A percentile compares a stretch with the other conserved stretches of the same genome.
Conservation (phyloP, 2,888 invertebrate species). For the Ischnus inquisitorius region DNA sequence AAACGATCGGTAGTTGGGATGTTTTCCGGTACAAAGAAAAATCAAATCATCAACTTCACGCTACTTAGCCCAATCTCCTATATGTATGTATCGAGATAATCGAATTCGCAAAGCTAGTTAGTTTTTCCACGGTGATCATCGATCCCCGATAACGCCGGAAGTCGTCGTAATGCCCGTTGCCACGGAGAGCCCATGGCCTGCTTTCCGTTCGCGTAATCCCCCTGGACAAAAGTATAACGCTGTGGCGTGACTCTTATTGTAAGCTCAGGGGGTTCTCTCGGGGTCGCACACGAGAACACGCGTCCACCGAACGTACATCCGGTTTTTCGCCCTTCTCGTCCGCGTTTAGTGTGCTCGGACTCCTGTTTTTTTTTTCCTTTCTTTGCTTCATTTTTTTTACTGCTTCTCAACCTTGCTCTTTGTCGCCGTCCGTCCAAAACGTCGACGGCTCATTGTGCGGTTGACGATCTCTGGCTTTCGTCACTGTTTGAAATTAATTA, state of each 20-base stretch:
- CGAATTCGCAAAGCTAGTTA: constrained; percentile 40
- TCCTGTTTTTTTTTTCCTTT: constrained; percentile 1
- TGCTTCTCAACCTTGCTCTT: constrained; percentile 48
- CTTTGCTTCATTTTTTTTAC: constrained; percentile 39
- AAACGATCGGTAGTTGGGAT: background rate
- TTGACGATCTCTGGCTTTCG: constrained; percentile 31
- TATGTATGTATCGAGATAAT: background rate
- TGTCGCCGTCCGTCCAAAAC: constrained; percentile 49
- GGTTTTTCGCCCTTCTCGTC: constrained; percentile 58
- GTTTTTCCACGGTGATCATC: constrained; percentile 54
- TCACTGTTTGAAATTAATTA: background rate
- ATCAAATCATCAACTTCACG: constrained; percentile 18
- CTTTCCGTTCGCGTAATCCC: constrained; percentile 53
- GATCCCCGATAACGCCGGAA: constrained; percentile 62
- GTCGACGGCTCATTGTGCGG: constrained; percentile 34
- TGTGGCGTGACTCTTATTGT: constrained; percentile 63
- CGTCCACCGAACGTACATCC: constrained; percentile 62
- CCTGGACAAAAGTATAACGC: constrained; percentile 50
- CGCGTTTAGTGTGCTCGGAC: constrained; percentile 23
- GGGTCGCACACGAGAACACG: constrained; percentile 56
- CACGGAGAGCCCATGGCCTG: constrained; percentile 25
- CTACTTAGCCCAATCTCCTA: background rate
- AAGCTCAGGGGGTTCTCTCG: constrained; percentile 13
- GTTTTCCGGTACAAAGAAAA: background rate
- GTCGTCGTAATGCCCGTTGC: constrained; percentile 59